Percentiles rank a stretch among this genome's conserved stretches.
phyloP scores from a whole-genome alignment of 2,888 invertebrate species.

The Timandra comae region DNA sequence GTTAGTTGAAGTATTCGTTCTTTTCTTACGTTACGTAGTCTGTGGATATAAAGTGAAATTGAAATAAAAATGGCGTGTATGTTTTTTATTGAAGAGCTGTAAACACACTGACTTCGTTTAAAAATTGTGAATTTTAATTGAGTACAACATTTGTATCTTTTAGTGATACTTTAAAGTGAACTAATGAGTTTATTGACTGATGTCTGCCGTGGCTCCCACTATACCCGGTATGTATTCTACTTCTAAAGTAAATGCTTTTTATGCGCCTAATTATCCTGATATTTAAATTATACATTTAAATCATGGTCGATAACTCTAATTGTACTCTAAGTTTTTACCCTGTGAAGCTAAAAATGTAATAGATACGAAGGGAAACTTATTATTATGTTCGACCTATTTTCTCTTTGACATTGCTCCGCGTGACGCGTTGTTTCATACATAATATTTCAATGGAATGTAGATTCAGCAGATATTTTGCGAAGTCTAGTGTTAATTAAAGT shows the following conservation, averaged over 20 bases:
- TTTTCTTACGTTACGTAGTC: too few relatives aligned
- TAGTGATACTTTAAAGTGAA: constrained; percentile 55
- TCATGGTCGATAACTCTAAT: too few relatives aligned
- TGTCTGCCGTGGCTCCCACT: constrained; percentile 76
- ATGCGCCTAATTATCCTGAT: too few relatives aligned
- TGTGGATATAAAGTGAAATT: too few relatives aligned
- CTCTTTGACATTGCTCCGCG: constrained; percentile 65
- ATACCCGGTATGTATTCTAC: constrained; percentile 69
- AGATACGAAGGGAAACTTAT: constrained; percentile 1
- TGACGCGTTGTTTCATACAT: constrained; percentile 56
- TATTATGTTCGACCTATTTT: constrained; percentile 58
- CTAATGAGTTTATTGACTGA: constrained; percentile 74
- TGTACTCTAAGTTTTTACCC: too few relatives aligned
- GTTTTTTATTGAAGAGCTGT: constrained; percentile 60
- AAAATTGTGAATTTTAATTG: constrained; percentile 24
- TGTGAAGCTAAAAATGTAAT: too few relatives aligned
- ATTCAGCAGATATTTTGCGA: constrained; percentile 21
- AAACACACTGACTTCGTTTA: constrained; percentile 53
- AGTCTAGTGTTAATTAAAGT: too few relatives aligned
- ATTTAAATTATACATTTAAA: too few relatives aligned
- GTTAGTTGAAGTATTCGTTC: too few relatives aligned
- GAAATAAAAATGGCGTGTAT: constrained; percentile 59
- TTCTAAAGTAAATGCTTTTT: too few relatives aligned
- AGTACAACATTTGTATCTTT: constrained; percentile 28
- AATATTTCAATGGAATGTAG: constrained; percentile 25